Evolutionary conservation across 2,888 invertebrate species (phyloP), one percentile per base, ranked within the genome.

Genomic region (Conomelus anceps): DNA sequence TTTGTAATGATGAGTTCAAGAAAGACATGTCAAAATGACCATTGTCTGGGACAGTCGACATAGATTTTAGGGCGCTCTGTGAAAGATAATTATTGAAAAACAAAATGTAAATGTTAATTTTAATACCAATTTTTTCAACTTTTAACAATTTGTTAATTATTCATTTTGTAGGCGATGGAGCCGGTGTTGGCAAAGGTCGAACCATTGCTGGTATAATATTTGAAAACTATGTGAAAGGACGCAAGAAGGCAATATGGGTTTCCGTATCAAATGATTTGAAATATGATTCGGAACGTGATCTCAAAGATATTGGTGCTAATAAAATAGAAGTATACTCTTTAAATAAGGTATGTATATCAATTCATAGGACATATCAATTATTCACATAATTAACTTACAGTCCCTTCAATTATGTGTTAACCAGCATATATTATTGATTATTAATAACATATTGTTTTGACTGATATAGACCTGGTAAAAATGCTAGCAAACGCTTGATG

Each of bases 201-300:
- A 99, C 99, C 0, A 98, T 99, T 91, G 99, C 98, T 7, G 99
- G 99, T 88, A 96, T 99, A 88, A 99, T 99, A 92, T 98, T 96
- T 94, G 99, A 99, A 94, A 99, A 99, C 94, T 99, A 98, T 93
- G 93, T 98, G 91, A 96, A 97, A 93, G 98, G 99, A 0, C 95
- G 99, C 88, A 99, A 99, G 93, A 96, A 98, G 91, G 97, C 99
- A n/a, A 95, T 99, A 91, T 99, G 99, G 99, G 96, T 99, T 91
- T 99, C 99, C 26, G 99, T 99, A 0, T 99, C 99, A 63, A 99
- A 99, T 94, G 99, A 99, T 94, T 95, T 99, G 91, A 98, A 98
- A 94, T 99, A 98, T 93, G 99, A 99, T 94, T 98, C 99, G 0
- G 99, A 99, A 93, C 94, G 99, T 85, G 99, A 99, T 94, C 95